Evolutionary conservation across 2,888 invertebrate genomes (phyloP), one percentile per base, ranked within the genome.

Genomic region (Drosophila aldrichi): DNA sequence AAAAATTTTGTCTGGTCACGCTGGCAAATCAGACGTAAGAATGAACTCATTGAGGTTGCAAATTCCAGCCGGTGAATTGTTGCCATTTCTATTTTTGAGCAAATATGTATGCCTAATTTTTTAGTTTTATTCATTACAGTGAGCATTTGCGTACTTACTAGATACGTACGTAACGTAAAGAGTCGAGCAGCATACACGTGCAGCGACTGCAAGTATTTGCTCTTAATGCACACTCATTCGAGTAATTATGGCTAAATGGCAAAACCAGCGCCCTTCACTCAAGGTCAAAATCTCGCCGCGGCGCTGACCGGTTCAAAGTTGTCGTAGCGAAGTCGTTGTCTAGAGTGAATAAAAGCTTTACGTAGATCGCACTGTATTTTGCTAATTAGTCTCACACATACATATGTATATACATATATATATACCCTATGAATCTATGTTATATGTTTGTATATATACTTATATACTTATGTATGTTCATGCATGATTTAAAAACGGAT

Each of bases 231-330:
- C 58, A 62, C 78, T 74, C 61, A 79, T 60, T 70, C 63, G 46
- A 57, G 18, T 82, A 80, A 80, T 86, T 82, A 80, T 81, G 59
- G 81, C 72, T 66, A 83, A 83, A 88, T 81, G 83, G 83, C 82
- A 86, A 67, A 61, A 66, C 51, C 65, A 68, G 71, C 81, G 82
- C 82, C 83, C 83, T 83, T 83, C 88, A 77, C n/a, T 51, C 83
- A 83, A 83, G 88, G 88, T 83, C 87, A 88, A 58, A 74, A 66
- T 68, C 69, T 48, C 43, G 59, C 66, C 43, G 59, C 66, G 16
- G 25, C 59, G 63, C 60, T 73, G 78, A 64, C 70, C 77, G 83
- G 86, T 71, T 88, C 74, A 83, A 75, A 82, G 72, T 80, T 79
- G 83, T 65, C 43, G 59, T 29, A 41, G 55, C 51, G 29, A 79